phyloP scores from a whole-genome alignment of 2,888 invertebrate species.

The Catocala sponsa region DNA sequence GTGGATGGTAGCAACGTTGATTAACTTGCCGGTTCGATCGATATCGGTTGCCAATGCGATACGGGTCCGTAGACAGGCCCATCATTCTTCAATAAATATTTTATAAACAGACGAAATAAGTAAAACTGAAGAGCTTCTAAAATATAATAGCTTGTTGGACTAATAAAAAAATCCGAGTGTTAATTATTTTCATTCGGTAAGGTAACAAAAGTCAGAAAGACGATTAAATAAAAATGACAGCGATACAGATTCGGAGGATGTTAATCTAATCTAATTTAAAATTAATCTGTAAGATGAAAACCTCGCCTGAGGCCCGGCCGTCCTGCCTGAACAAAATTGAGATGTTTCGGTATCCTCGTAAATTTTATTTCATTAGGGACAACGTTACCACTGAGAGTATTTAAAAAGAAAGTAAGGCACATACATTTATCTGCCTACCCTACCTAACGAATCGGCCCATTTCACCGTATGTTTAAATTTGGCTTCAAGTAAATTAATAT shows the following conservation, averaged over 20 bases:
- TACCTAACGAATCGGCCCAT: not conserved
- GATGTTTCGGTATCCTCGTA: constrained; percentile 69
- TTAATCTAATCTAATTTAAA: constrained; percentile 82
- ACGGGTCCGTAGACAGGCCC: too few species aligned
- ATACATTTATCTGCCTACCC: constrained; percentile 13
- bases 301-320: constrained; percentile 57
- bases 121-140: too few species aligned
- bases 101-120: too few species aligned
- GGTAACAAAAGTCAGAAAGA: constrained; percentile 47
- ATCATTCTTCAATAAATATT: too few species aligned
- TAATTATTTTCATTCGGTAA: constrained; percentile 1
- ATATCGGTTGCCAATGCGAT: too few species aligned
- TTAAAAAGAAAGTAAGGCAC: constrained; percentile 58
- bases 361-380: constrained; percentile 77
- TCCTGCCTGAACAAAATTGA: constrained; percentile 61
- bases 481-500: not conserved
- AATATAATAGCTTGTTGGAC: too few species aligned
- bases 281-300: constrained; percentile 80
- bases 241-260: constrained; percentile 69
- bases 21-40: too few species aligned
- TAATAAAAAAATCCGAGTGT: not conserved
- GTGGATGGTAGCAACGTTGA: too few species aligned
- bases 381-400: constrained; percentile 64
- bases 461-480: not conserved
- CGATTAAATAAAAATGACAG: constrained; percentile 68